Base-by-base conservation (phyloP, 2,113 vertebrate species). In the Chloroceryle aenea region DNA sequence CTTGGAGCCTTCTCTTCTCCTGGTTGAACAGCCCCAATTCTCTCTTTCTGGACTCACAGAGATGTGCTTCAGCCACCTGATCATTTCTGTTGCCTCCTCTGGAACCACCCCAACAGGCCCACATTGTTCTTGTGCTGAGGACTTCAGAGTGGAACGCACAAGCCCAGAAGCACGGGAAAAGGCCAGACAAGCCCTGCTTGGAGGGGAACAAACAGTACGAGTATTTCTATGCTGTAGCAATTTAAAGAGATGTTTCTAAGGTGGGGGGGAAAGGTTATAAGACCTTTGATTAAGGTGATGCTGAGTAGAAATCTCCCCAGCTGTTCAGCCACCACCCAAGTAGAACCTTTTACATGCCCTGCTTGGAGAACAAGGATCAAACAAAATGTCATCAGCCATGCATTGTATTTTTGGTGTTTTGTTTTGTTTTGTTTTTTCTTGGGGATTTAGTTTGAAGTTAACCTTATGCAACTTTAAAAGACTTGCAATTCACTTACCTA, bases 161-260 rank as follows among this genome's bases (percentile, higher is more conserved):
- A 38, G 18, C 62, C 27, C 20, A 59, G 34, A 77, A 80, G 7
- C 4, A 53, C 63, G 62, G 22, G 21, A 50, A 48, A 80, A 68
- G 7, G 1, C 7, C 23, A 66, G 23, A 42, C 2, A 75, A 45
- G 2, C 9, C 34, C 50, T 74, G 18, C 18, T 66, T 38, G 52
- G 40, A 62, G 20, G 22, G n/a, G 2, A 7, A 32, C 0, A 2
- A 64, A 27, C 2, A 45, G 12, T 6, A 7, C 0, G 1, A 42
- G 1, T 26, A n/a, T 38, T 72, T 88, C 34, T 10, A 42, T 26
- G 26, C 14, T 38, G 36, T 3, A 69, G 14, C 13, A 38, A 62
- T 30, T 76, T 19, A 38, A 74, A 77, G 2, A 27, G 5, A 69
- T 38, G 12, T 52, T 74, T 84, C 34, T 34, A 32, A 80, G 8